Conservation (phyloP, 2,888 invertebrate genomes). For the Nomada fabriciana region DNA sequence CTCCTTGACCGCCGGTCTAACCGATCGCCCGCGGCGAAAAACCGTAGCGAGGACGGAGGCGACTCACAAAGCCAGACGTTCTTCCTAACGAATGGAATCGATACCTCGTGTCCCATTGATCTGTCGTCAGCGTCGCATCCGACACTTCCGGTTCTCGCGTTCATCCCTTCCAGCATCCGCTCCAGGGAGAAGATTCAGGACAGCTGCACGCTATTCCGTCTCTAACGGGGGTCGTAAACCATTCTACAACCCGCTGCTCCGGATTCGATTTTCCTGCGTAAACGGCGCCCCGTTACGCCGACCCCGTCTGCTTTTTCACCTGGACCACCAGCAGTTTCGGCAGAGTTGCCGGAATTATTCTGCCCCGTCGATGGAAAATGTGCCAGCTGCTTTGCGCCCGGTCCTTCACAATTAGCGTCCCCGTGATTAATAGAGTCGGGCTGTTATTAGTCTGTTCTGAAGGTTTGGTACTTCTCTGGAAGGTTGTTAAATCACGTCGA, state of each 20-base stretch:
- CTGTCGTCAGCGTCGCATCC: background rate
- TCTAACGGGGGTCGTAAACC: constrained; percentile 48
- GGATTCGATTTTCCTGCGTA: constrained; percentile 41
- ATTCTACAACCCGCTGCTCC: constrained; percentile 44
- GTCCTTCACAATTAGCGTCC: background rate
- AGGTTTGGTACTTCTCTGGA: background rate
- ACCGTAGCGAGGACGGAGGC: constrained; percentile 5
- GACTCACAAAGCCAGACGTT: constrained; percentile 50
- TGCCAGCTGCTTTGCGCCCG: background rate
- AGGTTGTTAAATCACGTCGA: background rate
- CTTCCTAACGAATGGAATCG: constrained; percentile 52
- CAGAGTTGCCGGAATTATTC: constrained; percentile 20
- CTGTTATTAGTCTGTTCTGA: background rate
- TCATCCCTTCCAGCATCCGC: constrained; percentile 38
- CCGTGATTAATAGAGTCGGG: background rate
- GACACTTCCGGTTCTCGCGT: constrained; percentile 12
- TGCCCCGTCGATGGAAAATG: constrained; percentile 22
- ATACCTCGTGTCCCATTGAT: constrained; percentile 46
- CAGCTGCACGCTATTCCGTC: constrained; percentile 50
- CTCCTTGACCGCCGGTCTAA: constrained; percentile 6
- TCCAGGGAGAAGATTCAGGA: background rate
- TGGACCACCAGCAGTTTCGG: background rate
- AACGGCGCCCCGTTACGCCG: background rate
- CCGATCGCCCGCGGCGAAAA: constrained; percentile 36
- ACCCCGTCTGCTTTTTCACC: background rate